Conservation (phyloP, 2,888 invertebrate species). For the Strigamia transsilvanica region DNA sequence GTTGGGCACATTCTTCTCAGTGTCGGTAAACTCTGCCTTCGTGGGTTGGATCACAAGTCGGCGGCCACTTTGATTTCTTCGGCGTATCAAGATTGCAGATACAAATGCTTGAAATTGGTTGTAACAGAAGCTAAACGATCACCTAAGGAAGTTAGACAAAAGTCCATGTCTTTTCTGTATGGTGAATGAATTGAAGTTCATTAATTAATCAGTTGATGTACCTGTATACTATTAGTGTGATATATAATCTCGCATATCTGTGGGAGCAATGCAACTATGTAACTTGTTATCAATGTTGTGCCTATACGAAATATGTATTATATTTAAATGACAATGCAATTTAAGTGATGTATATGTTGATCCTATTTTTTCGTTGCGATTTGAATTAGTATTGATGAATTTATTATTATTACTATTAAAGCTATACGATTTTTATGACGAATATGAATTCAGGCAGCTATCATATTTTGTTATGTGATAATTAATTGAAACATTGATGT, state of each 20-base stretch:
- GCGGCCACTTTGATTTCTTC: slow-evolving; percentile 92
- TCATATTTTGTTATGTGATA: background rate
- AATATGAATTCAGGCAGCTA: background rate
- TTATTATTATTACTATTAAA: background rate
- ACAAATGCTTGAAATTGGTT: slow-evolving; percentile 89
- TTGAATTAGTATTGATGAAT: background rate
- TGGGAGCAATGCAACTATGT: slow-evolving; percentile 24
- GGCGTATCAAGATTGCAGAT: slow-evolving; percentile 87
- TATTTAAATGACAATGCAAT: background rate
- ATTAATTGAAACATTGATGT: background rate
- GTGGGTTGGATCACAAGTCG: slow-evolving; percentile 84
- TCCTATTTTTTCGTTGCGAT: slow-evolving; percentile 11
- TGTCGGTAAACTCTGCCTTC: slow-evolving; percentile 78
- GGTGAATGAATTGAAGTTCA: background rate
- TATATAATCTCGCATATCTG: background rate
- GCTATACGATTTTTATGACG: background rate
- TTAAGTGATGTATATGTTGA: background rate
- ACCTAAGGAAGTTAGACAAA: slow-evolving; percentile 54
- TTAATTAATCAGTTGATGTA: background rate
- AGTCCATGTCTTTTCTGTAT: slow-evolving; percentile 54
- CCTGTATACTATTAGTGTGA: slow-evolving; percentile 20
- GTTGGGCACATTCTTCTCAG: slow-evolving; percentile 94
- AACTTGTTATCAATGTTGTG: slow-evolving; percentile 4
- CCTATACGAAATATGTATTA: background rate
- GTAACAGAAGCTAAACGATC: slow-evolving; percentile 67